Evolutionary conservation across 35 echinoderm and acorn worm species (phyloP).

Genomic region (Apostichopus japonicus): DNA sequence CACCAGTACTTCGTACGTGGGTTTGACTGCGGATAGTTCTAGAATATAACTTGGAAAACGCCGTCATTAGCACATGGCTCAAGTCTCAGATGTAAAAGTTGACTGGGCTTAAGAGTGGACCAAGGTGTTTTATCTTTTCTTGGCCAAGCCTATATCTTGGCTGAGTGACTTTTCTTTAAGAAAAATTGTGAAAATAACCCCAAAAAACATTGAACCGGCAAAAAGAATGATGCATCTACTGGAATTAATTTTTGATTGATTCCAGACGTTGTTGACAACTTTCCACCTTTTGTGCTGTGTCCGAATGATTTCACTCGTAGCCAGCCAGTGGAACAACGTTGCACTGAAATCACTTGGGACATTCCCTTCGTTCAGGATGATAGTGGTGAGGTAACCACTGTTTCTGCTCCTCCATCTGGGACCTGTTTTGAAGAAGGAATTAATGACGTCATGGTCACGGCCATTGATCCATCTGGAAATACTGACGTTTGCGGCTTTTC

Average conservation of each 20-base stretch:
- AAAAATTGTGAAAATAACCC: too few species aligned
- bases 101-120: too few species aligned
- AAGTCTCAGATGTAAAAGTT: too few species aligned
- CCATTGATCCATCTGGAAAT: conserved; percentile 38
- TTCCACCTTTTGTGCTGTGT: conserved; percentile 28
- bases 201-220: too few species aligned
- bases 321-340: conserved; percentile 1
- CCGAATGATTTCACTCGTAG: conserved; percentile 24
- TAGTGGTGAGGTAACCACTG: neutral
- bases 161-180: too few species aligned
- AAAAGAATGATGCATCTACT: too few species aligned
- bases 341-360: neutral
- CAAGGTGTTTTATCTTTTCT: too few species aligned
- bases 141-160: too few species aligned
- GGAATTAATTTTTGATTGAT: neutral
- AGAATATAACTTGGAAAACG: too few species aligned
- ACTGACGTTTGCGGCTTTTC: neutral
- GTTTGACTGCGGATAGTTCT: too few species aligned
- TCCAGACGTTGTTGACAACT: neutral
- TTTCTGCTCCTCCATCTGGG: conserved; percentile 16
- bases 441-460: neutral
- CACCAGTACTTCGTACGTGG: too few species aligned
- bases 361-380: conserved; percentile 25
- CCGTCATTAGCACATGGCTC: too few species aligned
- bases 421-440: conserved; percentile 17